These are phyloP conservation scores for Sebastes trivittatus DNA, from an alignment of 2,797 vertebrate genomes.

Conservation along the genomic window DNA sequence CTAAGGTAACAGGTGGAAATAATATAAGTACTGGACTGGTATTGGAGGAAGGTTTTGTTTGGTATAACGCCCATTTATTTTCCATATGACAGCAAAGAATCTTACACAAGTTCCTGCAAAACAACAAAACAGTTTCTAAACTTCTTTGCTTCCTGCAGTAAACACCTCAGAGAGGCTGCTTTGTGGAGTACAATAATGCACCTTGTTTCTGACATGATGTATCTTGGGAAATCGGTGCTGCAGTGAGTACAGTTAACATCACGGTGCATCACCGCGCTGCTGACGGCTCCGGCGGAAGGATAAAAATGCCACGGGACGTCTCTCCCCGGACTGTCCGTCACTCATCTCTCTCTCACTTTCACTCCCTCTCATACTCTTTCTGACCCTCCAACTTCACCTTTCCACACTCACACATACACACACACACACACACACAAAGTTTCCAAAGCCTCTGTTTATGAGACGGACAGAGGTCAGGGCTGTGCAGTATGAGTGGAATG, in stretches of 20 bases:
- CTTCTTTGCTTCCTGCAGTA: not conserved
- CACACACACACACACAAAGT: not conserved
- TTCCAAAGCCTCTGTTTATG: conserved; percentile 45
- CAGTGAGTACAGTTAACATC: conserved; percentile 17
- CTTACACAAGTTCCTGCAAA: not conserved
- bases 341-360: conserved; percentile 37
- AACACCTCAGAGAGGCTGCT: not conserved
- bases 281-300: not conserved
- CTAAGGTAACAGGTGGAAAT: not conserved
- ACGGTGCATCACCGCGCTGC: not conserved
- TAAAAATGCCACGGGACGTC: conserved; percentile 25
- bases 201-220: conserved; percentile 8
- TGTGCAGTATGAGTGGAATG: conserved; percentile 14
- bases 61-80: too few relatives aligned
- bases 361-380: conserved; percentile 8
- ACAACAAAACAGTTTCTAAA: not conserved
- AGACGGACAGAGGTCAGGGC: conserved; percentile 28
- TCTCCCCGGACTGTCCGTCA: conserved; percentile 3
- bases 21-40: too few relatives aligned
- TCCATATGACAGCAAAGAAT: not conserved
- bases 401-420: not conserved
- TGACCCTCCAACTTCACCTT: conserved; percentile 9
- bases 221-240: conserved; percentile 10
- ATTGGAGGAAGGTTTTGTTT: not conserved
- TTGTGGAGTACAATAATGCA: not conserved